These are phyloP conservation scores for Gymnoscopelus braueri DNA, from an alignment of 2,797 vertebrate species.

Conservation along the genomic window DNA sequence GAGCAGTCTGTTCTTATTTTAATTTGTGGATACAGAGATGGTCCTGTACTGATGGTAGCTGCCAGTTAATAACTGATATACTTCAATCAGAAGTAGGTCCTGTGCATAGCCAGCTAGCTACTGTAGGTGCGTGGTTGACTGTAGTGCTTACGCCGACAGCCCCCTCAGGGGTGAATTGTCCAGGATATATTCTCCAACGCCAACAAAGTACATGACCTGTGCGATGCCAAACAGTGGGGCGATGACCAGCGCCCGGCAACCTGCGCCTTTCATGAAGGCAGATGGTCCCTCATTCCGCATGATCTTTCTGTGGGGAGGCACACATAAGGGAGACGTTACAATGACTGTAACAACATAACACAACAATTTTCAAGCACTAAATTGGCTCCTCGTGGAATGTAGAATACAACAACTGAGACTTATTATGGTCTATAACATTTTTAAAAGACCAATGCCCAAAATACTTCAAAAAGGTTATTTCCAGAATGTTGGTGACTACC, in stretches of 20 bases:
- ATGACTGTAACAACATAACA: no score
- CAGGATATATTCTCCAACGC: slow-evolving; percentile 84
- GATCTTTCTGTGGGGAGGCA: slow-evolving; percentile 78
- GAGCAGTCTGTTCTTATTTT: slow-evolving; percentile 14
- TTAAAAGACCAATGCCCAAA: no score
- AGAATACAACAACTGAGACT: no score
- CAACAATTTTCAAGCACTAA: no score
- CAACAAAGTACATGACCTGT: slow-evolving; percentile 88
- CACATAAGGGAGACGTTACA: background rate
- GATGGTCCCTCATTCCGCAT: slow-evolving; percentile 83
- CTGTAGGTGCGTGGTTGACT: background rate
- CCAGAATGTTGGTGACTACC: no score
- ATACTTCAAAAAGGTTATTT: no score
- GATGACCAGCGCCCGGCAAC: slow-evolving; percentile 86
- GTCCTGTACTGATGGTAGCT: slow-evolving; percentile 62
- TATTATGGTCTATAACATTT: no score
- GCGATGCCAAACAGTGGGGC: slow-evolving; percentile 88
- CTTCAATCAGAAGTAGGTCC: slow-evolving; percentile 20
- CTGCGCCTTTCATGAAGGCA: slow-evolving; percentile 86
- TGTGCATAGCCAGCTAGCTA: background rate
- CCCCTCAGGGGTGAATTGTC: slow-evolving; percentile 75
- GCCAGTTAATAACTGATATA: slow-evolving; percentile 46
- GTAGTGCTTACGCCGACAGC: slow-evolving; percentile 52
- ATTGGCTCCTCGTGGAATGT: no score
- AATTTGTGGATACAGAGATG: slow-evolving; percentile 30